phyloP scores from a whole-genome alignment of 2,113 vertebrate species.

The Zosterops hypoxanthus region DNA sequence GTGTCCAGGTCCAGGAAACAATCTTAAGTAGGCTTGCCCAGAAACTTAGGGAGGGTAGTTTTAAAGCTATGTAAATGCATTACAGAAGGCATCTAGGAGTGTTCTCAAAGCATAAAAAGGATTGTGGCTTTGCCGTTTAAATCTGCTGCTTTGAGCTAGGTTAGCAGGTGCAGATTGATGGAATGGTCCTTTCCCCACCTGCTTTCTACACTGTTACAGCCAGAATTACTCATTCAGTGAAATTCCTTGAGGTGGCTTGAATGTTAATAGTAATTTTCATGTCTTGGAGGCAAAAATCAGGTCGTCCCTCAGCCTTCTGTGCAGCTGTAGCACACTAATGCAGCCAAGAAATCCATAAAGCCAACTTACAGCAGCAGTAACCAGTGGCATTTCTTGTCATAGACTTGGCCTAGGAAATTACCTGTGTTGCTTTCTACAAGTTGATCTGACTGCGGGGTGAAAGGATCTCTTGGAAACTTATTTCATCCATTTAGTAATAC shows the following conservation, averaged over 20 bases:
- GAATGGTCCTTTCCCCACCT: background rate
- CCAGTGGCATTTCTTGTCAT: rapidly evolving
- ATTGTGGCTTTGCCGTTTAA: background rate
- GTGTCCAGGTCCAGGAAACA: background rate
- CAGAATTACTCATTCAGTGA: background rate
- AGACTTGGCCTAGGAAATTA: background rate
- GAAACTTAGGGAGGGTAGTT: background rate
- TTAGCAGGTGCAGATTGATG: background rate
- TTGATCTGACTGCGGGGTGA: background rate
- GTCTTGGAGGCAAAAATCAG: background rate
- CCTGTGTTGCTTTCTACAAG: background rate
- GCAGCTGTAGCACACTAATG: background rate
- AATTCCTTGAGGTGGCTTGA: background rate
- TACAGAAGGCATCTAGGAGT: background rate
- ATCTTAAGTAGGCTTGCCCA: background rate
- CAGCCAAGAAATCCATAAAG: background rate
- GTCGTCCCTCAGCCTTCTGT: background rate
- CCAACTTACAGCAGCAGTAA: background rate
- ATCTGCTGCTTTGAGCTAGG: background rate
- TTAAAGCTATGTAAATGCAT: background rate
- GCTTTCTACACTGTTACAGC: background rate
- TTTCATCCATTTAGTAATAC: background rate
- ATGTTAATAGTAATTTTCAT: background rate
- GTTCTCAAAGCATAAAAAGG: background rate
- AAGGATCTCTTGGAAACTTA: background rate